These are phyloP conservation scores for Odontocerum albicorne DNA, from an alignment of 2,888 invertebrate genomes.

Conservation along the genomic window DNA sequence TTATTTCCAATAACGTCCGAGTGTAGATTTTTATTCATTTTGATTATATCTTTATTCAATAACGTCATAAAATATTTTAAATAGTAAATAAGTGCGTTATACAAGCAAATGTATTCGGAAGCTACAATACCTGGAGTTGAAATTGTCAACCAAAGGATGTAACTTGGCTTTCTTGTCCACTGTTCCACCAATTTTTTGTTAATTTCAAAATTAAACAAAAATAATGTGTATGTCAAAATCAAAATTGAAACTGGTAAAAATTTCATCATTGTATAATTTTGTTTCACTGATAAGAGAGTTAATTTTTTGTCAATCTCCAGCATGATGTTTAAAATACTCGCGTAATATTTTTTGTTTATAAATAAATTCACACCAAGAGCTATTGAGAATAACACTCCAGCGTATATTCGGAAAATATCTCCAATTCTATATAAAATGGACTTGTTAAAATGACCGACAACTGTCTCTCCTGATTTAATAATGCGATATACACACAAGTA, in stretches of 20 bases:
- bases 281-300: not conserved
- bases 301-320: constrained; percentile 1
- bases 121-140: not conserved
- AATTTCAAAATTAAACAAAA: not conserved
- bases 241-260: not conserved
- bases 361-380: not conserved
- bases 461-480: not conserved
- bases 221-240: not conserved
- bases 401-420: constrained; percentile 3
- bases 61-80: not conserved
- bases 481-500: not conserved
- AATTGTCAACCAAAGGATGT: not conserved
- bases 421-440: constrained; percentile 1
- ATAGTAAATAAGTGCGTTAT: not conserved
- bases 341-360: not conserved
- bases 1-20: too few species aligned
- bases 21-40: not conserved
- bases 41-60: constrained; percentile 6
- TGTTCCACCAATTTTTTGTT: not conserved
- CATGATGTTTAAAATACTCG: not conserved
- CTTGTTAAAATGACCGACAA: constrained; percentile 7
- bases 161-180: not conserved
- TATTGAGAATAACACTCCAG: not conserved
- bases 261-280: constrained; percentile 4
- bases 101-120: not conserved